These are phyloP conservation scores for Troides oblongomaculatus DNA, from an alignment of 2,888 invertebrate species.

Conservation along the genomic window DNA sequence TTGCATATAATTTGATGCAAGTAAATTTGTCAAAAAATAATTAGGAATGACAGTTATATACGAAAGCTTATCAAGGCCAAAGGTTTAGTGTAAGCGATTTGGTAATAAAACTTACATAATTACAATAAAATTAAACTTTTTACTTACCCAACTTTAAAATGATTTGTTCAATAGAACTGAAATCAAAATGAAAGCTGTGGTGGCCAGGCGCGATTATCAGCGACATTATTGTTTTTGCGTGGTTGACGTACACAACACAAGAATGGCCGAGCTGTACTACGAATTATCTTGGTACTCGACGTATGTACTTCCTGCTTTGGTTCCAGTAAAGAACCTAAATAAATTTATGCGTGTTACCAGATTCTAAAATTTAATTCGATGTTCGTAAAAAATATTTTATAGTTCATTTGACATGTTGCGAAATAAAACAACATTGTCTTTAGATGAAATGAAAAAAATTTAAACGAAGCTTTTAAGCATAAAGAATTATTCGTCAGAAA, in stretches of 20 bases:
- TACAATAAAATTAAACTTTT: not conserved
- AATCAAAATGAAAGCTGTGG: conserved; percentile 47
- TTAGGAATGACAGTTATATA: not conserved
- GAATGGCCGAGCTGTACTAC: not conserved
- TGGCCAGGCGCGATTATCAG: conserved; percentile 40
- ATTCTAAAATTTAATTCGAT: no score
- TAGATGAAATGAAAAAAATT: no score
- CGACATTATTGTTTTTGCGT: not conserved
- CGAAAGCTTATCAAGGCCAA: not conserved
- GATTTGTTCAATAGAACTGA: conserved; percentile 52
- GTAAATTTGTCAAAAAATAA: not conserved
- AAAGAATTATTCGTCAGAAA: no score
- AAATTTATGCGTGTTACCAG: no score
- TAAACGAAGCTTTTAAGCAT: no score
- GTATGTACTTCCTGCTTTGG: not conserved
- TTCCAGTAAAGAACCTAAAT: not conserved
- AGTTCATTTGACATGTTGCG: no score
- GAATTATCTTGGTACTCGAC: not conserved
- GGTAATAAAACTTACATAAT: not conserved
- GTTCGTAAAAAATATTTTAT: no score
- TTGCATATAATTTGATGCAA: not conserved
- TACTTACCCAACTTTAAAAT: conserved; percentile 57
- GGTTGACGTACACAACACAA: not conserved
- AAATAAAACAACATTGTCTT: no score
- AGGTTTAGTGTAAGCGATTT: not conserved